These are phyloP conservation scores for Omphaloscelis lunosa DNA, from an alignment of 2,888 invertebrate genomes.

Conservation along the genomic window DNA sequence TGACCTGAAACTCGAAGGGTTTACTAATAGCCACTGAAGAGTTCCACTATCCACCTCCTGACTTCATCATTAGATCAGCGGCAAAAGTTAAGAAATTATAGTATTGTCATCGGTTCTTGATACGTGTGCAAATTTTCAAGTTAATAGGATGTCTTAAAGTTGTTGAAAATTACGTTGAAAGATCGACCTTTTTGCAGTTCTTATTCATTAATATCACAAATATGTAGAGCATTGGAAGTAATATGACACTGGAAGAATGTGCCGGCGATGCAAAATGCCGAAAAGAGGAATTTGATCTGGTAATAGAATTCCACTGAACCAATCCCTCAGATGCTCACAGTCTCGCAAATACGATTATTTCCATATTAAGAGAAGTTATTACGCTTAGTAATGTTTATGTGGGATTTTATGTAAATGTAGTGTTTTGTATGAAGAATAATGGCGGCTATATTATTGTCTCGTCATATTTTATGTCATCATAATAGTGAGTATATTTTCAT, in stretches of 20 bases:
- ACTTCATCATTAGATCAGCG: too few relatives aligned
- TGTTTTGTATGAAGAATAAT: constrained; percentile 19
- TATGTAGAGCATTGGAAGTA: constrained; percentile 23
- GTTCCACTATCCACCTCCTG: too few relatives aligned
- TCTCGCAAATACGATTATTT: constrained; percentile 47
- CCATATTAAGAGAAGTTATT: constrained; percentile 48
- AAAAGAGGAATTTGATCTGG: constrained; percentile 43
- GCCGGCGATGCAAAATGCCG: constrained; percentile 2
- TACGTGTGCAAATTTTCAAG: too few relatives aligned
- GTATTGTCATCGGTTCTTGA: too few relatives aligned
- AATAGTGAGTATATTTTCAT: neutral
- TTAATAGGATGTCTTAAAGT: too few relatives aligned
- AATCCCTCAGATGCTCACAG: constrained; percentile 38
- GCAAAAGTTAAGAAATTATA: too few relatives aligned
- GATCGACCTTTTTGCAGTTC: neutral
- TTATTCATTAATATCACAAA: constrained; percentile 1
- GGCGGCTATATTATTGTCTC: neutral
- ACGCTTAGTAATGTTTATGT: constrained; percentile 25
- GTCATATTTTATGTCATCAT: constrained; percentile 5
- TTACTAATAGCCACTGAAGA: too few relatives aligned
- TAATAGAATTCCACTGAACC: constrained; percentile 46
- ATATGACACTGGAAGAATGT: constrained; percentile 23
- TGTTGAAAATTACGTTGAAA: too few relatives aligned
- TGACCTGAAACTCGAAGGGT: too few relatives aligned
- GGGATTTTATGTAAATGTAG: constrained; percentile 41